A percentile compares a stretch with the other conserved stretches of the same genome.
Conservation (phyloP, 2,113 vertebrate species). For the Sapayoa aenigma region DNA sequence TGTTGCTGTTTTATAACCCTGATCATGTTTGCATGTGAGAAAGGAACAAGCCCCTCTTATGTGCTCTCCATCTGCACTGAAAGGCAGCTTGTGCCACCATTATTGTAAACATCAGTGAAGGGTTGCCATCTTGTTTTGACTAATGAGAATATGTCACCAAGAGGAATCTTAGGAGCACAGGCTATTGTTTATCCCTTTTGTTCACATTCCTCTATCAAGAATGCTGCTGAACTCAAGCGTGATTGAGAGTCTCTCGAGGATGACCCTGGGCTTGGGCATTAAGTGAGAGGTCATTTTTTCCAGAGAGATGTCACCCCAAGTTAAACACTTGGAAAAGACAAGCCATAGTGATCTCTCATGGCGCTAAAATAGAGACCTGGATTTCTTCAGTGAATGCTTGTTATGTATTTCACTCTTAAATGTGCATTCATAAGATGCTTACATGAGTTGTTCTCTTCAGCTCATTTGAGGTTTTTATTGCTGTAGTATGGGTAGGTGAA, state of each 20-base stretch:
- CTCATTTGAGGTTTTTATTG: background rate
- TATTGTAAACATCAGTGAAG: background rate
- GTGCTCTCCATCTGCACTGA: background rate
- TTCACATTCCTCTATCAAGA: background rate
- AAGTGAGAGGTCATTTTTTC: constrained; percentile 22
- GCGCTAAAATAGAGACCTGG: background rate
- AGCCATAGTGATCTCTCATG: background rate
- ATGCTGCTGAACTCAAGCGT: constrained; percentile 6
- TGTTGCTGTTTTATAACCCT: background rate
- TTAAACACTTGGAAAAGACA: constrained; percentile 30
- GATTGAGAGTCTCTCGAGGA: background rate
- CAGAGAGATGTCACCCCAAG: background rate
- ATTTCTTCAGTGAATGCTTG: background rate
- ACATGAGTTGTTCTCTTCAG: background rate
- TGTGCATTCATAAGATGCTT: background rate
- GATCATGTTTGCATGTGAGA: background rate
- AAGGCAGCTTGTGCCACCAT: background rate
- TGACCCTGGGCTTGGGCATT: constrained; percentile 17
- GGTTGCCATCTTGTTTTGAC: background rate
- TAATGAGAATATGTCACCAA: background rate
- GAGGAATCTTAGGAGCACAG: background rate
- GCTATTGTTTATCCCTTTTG: background rate
- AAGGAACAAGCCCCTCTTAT: background rate
- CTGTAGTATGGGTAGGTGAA: background rate
- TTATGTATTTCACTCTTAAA: background rate